Base-by-base conservation (phyloP, 2,797 vertebrate genomes). In the Hemibagrus guttatus region DNA sequence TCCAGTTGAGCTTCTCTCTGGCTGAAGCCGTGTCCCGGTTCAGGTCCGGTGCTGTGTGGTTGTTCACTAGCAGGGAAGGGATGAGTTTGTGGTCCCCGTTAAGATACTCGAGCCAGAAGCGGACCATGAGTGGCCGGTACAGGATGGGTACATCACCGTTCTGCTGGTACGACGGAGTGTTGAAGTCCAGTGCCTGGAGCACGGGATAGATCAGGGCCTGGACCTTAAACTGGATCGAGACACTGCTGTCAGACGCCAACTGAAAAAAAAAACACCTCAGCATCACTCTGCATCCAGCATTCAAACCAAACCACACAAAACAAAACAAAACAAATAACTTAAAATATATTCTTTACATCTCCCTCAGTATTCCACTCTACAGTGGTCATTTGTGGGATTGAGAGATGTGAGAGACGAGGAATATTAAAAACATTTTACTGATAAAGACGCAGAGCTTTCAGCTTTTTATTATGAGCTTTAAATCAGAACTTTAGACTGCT, bases 121-220 rank as follows among this genome's bases (percentile, higher is more conserved):
- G 95, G 17, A 96, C 95, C 97, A 99, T 97, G 92, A 95, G 23
- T 0, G 91, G 91, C 17, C 96, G 93, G 82, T 97, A 94, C 0
- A 99, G 95, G 90, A 99, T 96, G 2, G 97, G 96, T 42, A 96
- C 93, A 7, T 96, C 93, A 89, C 87, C 91, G 87, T 98, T 99
- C 93, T 99, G 98, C 93, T 98, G 98, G 88, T 98, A 97, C 3
- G 98, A 99, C 0, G 98, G 95, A 0, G 98, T 99, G 91, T 97
- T 94, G 93, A 99, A 98, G 92, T 99, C 98, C 0, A 99, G 94
- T 0, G 97, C 95, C 91, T 99, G 98, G 56, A 99, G 97, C 31
- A 96, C 97, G 0, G 98, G 98, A 83, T 99, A 99, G 87, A 99
- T 96, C 89, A 99, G 89, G 31, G 98, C 97, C 94, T 99, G 98